Conservation (phyloP, 2,113 vertebrate species). For the Heptranchias perlo region DNA sequence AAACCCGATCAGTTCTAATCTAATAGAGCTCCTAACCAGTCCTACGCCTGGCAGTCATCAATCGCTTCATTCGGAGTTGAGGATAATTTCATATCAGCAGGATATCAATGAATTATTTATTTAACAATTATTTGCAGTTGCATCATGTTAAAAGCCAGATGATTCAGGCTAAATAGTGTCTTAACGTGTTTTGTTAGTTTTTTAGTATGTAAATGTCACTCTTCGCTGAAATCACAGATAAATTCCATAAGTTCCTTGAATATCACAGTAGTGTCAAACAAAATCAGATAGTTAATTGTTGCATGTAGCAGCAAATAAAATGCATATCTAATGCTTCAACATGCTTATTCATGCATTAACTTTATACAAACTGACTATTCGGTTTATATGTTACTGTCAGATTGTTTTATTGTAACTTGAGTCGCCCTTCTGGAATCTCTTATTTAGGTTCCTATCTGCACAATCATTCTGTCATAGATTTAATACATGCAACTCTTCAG, state of each 20-base stretch:
- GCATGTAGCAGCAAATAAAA: not conserved
- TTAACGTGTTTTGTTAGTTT: not conserved
- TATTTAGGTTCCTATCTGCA: not conserved
- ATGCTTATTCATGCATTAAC: not conserved
- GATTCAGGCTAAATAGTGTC: not conserved
- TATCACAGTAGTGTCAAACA: not conserved
- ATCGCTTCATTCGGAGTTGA: not conserved
- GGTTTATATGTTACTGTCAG: not conserved
- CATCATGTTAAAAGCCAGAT: not conserved
- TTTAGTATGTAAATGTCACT: not conserved
- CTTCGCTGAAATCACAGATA: not conserved
- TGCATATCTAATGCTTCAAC: not conserved
- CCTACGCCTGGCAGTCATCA: not conserved
- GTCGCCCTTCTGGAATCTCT: not conserved
- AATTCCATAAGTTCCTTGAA: not conserved
- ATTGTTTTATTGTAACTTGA: not conserved
- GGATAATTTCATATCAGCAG: not conserved
- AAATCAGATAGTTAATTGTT: not conserved
- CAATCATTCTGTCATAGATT: not conserved
- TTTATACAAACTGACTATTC: not conserved
- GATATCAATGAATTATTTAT: not conserved
- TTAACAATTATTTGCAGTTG: not conserved
- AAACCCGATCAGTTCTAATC: too few relatives aligned
- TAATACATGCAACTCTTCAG: not conserved
- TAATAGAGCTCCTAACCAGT: not conserved